Base-by-base conservation (phyloP, 2,797 vertebrate species). In the Dermochelys coriacea region DNA sequence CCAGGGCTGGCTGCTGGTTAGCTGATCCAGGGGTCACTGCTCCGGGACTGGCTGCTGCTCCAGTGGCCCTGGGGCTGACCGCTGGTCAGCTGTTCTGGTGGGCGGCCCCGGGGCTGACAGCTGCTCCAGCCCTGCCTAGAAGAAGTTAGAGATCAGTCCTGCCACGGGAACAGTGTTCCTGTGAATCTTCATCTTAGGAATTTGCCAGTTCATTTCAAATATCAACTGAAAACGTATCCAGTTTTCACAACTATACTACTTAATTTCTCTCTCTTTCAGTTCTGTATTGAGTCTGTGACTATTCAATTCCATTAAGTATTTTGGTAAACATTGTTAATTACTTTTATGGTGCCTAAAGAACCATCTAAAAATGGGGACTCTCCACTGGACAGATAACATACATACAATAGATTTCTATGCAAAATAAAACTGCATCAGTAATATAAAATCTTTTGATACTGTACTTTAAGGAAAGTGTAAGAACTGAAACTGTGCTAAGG, bases 271-370 rank as follows among this genome's bases (percentile, higher is more conserved):
- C 74, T 80, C 1, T 1, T 88, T 93, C 88, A 89, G 79, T 95
- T 96, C 75, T 93, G 8, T 82, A 45, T 93, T 83, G 50, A 86
- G 45, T 86, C 45, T 79, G 37, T 8, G 1, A 75, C 41, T 92
- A 8, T 50, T n/a, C 91, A 87, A 90, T 82, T 82, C 82, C 85
- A 84, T 94, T 90, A 89, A 91, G 12, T 25, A 12, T 94, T 83
- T 94, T 95, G 91, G 55, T 25, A 77, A 83, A 87, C 94, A 88
- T 93, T 89, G 31, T 94, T 96, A 93, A 68, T 68, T 18, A 68
- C 34, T 34, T 90, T 95, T 95, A 77, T 25, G 45, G 41, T 95
- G 75, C 83, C 85, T 82, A 5, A 68, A 93, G 91, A 87, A 85
- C 2, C 50, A 89, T 74, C 88, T 57, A 89, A 84, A 84, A 92